Conservation (phyloP, 2,113 vertebrate genomes). For the Lates calcarifer region DNA sequence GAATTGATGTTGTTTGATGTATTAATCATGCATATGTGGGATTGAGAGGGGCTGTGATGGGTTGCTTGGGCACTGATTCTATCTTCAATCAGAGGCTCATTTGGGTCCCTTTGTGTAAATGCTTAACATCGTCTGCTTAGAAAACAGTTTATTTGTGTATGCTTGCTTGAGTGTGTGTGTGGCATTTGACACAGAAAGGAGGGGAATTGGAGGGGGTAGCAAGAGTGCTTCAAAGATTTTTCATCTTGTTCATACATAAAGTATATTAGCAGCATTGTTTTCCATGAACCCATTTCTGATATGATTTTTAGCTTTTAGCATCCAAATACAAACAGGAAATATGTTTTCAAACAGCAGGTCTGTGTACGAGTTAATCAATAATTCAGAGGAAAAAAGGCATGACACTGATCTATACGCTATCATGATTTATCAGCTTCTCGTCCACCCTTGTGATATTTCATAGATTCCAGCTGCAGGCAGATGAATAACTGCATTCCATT, state of each 20-base stretch:
- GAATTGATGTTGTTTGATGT: slow-evolving; percentile 81
- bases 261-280: slow-evolving; percentile 52
- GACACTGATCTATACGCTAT: slow-evolving; percentile 69
- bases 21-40: slow-evolving; percentile 83
- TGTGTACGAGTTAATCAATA: slow-evolving; percentile 65
- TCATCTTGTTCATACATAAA: slow-evolving; percentile 53
- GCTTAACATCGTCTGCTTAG: slow-evolving; percentile 72
- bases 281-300: slow-evolving; percentile 28
- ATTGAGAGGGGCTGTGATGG: slow-evolving; percentile 77
- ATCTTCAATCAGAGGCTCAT: slow-evolving; percentile 80
- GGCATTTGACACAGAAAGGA: slow-evolving; percentile 32
- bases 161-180: slow-evolving; percentile 29
- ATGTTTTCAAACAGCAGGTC: slow-evolving; percentile 50
- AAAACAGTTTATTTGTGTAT: slow-evolving; percentile 37
- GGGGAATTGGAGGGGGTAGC: background rate
- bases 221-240: slow-evolving; percentile 32
- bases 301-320: slow-evolving; percentile 51
- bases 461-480: slow-evolving; percentile 37
- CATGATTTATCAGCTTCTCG: slow-evolving; percentile 60
- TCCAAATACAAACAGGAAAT: slow-evolving; percentile 49
- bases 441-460: slow-evolving; percentile 62
- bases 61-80: slow-evolving; percentile 74
- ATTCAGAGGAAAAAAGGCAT: slow-evolving; percentile 66
- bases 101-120: slow-evolving; percentile 79
- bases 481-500: slow-evolving; percentile 60